phyloP scores from a whole-genome alignment of 1,140 invertebrate genomes.

The Heliconius eleuchia region DNA sequence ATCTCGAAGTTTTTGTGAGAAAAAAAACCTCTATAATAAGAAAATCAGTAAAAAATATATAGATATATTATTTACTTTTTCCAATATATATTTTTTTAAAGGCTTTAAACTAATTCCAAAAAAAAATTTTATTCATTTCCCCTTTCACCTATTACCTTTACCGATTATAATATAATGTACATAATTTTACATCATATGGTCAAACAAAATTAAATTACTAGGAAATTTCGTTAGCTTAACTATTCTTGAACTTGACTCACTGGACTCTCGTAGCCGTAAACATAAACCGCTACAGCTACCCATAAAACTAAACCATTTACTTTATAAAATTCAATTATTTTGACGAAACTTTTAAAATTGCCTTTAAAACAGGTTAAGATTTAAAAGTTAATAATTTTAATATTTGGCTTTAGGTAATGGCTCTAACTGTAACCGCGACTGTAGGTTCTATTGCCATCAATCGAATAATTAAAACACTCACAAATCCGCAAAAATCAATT shows the following conservation, averaged over 20 bases:
- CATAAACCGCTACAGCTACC: not conserved
- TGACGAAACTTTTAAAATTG: not conserved
- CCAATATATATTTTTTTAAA: too few relatives aligned
- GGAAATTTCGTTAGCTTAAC: not conserved
- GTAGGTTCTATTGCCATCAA: too few relatives aligned
- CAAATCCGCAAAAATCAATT: too few relatives aligned
- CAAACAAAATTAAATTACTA: not conserved
- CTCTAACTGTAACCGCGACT: too few relatives aligned
- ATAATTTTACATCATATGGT: not conserved
- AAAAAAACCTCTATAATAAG: too few relatives aligned
- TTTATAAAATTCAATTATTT: constrained; percentile 5
- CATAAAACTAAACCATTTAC: not conserved
- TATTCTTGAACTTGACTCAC: not conserved
- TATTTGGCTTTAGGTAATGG: not conserved
- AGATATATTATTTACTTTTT: too few relatives aligned
- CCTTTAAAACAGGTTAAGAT: not conserved
- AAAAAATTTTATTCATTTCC: too few relatives aligned
- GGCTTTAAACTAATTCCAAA: too few relatives aligned
- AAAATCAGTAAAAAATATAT: too few relatives aligned
- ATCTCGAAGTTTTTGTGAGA: constrained; percentile 27
- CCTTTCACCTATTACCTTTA: too few relatives aligned
- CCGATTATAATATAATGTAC: not conserved
- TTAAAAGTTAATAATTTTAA: not conserved
- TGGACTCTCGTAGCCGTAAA: not conserved
- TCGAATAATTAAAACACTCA: too few relatives aligned